A percentile compares a stretch with the other conserved stretches of the same genome.
These are phyloP conservation scores for Barbus barbus DNA, from an alignment of 2,113 vertebrate genomes.

Conservation along the genomic window DNA sequence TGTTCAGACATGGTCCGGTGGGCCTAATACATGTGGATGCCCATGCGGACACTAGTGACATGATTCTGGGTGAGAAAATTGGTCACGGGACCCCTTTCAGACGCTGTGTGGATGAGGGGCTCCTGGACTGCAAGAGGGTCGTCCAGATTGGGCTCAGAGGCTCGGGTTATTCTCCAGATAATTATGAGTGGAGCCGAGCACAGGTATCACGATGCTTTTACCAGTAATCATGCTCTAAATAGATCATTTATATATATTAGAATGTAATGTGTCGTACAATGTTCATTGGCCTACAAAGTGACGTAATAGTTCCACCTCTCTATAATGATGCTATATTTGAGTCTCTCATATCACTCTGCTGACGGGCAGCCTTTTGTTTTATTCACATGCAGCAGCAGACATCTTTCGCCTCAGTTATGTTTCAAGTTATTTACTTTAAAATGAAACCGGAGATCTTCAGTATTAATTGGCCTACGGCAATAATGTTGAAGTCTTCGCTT, in stretches of 20 bases:
- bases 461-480: too few species aligned
- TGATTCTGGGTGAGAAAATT: conserved; percentile 84
- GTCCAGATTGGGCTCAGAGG: conserved; percentile 92
- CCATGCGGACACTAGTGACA: conserved; percentile 83
- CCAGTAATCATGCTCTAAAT: not conserved
- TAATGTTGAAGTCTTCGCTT: too few species aligned
- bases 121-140: conserved; percentile 86
- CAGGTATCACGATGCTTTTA: conserved; percentile 71
- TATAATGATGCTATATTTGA: too few species aligned
- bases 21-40: conserved; percentile 93
- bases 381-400: too few species aligned
- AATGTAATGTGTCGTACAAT: not conserved
- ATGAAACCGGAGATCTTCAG: too few species aligned
- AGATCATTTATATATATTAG: not conserved
- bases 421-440: too few species aligned
- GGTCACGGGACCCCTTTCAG: conserved; percentile 87
- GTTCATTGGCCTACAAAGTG: too few species aligned
- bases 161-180: conserved; percentile 74
- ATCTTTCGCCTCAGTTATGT: too few species aligned
- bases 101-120: conserved; percentile 86
- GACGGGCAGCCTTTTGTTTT: too few species aligned
- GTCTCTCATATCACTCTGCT: too few species aligned
- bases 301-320: too few species aligned
- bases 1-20: conserved; percentile 83
- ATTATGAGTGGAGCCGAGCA: conserved; percentile 78